These are phyloP conservation scores for Muscina levida DNA, from an alignment of 2,888 invertebrate species.

Conservation along the genomic window DNA sequence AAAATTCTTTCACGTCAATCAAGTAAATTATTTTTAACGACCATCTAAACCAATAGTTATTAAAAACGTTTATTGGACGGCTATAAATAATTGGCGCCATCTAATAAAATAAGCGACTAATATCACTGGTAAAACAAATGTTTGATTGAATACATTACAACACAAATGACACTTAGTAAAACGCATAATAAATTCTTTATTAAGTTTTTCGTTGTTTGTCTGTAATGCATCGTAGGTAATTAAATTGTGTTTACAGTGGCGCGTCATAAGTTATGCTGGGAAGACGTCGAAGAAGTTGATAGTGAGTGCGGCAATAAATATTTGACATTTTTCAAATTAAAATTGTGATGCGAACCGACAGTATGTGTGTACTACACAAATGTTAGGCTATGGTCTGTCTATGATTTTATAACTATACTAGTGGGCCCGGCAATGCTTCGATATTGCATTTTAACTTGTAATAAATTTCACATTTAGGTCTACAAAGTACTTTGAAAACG, in stretches of 20 bases:
- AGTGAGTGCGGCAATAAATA: not conserved
- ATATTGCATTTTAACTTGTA: too few species aligned
- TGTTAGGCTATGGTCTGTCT: too few species aligned
- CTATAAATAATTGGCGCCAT: constrained; percentile 50
- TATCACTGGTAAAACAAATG: constrained; percentile 13
- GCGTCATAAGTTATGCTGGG: constrained; percentile 41
- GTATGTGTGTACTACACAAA: too few species aligned
- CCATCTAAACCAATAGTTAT: constrained; percentile 33
- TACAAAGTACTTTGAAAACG: too few species aligned
- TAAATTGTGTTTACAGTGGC: constrained; percentile 40
- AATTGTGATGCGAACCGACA: too few species aligned
- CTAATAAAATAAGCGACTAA: constrained; percentile 11
- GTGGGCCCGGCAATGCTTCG: too few species aligned
- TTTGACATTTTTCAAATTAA: too few species aligned
- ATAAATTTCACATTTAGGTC: too few species aligned
- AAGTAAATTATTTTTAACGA: constrained; percentile 32
- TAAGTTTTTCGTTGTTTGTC: not conserved
- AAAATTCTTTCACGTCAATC: constrained; percentile 35
- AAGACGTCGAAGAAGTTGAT: not conserved
- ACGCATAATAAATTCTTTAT: constrained; percentile 23
- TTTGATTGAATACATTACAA: constrained; percentile 29
- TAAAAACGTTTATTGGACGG: constrained; percentile 29
- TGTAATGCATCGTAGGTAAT: constrained; percentile 32
- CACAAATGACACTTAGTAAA: constrained; percentile 20
- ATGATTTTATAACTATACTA: too few species aligned